Conservation (phyloP, 2,888 invertebrate genomes). For the Galerucella calmariensis region DNA sequence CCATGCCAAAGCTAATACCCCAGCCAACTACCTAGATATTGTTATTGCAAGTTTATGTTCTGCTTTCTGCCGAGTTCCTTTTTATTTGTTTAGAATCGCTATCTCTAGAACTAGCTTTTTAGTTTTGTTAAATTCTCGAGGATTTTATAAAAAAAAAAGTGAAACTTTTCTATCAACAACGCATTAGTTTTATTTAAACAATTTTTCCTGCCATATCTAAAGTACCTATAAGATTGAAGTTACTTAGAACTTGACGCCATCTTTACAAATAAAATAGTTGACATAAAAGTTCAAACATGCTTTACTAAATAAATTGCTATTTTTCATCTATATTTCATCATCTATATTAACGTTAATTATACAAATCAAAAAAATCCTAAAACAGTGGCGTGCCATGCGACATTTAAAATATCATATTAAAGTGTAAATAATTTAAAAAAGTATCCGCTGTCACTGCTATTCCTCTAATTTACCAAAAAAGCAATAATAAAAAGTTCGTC, state of each 20-base stretch:
- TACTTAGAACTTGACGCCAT: too few species aligned
- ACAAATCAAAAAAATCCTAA: too few species aligned
- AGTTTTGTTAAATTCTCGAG: not conserved
- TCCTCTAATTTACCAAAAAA: not conserved
- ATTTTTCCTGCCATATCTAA: too few species aligned
- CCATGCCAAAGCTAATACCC: constrained; percentile 27
- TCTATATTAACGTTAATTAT: too few species aligned
- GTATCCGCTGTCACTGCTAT: not conserved
- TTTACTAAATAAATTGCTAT: too few species aligned
- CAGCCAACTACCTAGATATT: constrained; percentile 16
- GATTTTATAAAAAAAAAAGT: not conserved
- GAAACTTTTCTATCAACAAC: not conserved
- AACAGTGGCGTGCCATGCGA: too few species aligned
- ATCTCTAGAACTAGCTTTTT: not conserved
- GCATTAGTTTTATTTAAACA: not conserved
- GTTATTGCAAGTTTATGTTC: constrained; percentile 12
- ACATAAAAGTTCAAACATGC: too few species aligned
- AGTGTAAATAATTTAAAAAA: too few species aligned
- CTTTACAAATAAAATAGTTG: too few species aligned
- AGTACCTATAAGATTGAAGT: too few species aligned
- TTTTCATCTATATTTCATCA: too few species aligned
- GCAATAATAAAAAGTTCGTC: not conserved
- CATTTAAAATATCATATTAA: too few species aligned
- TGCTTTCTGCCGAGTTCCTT: constrained; percentile 10
- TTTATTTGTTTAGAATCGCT: constrained; percentile 6